Evolutionary conservation across 2,113 vertebrate species (phyloP).

Genomic region (Oncorhynchus tshawytscha): DNA sequence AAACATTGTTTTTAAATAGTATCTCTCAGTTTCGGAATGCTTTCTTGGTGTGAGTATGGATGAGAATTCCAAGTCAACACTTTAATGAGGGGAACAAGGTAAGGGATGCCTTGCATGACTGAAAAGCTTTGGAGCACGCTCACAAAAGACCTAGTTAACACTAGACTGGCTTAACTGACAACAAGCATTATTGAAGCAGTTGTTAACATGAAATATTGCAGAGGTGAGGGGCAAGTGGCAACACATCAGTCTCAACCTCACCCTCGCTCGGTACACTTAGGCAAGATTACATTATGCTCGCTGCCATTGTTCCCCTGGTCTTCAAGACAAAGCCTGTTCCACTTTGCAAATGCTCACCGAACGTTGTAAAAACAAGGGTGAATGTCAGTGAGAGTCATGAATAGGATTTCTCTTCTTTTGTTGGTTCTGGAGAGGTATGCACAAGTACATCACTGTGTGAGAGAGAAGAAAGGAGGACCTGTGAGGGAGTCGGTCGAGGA

Average conservation of each 20-base stretch:
- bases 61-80: neutral
- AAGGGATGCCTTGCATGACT: conserved; percentile 25
- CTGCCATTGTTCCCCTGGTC: conserved; percentile 54
- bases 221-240: conserved; percentile 59
- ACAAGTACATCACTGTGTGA: conserved; percentile 68
- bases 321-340: conserved; percentile 65
- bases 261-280: conserved; percentile 47
- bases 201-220: conserved; percentile 55
- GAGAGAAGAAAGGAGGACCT: conserved; percentile 64
- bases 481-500: conserved; percentile 33
- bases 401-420: conserved; percentile 65
- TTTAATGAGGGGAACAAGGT: neutral
- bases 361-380: conserved; percentile 72
- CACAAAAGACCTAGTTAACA: conserved; percentile 52
- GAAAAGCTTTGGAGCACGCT: conserved; percentile 53
- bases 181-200: conserved; percentile 46
- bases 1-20: no score
- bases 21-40: no score
- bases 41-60: no score
- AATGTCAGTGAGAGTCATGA: conserved; percentile 64
- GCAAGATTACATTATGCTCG: conserved; percentile 64
- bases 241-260: conserved; percentile 62
- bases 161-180: conserved; percentile 52
- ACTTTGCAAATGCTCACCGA: conserved; percentile 63
- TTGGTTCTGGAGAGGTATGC: conserved; percentile 58